Percentiles rank a stretch among this genome's conserved stretches.
These are phyloP conservation scores for Serranus cabrilla DNA, from an alignment of 2,797 vertebrate genomes.

Conservation along the genomic window DNA sequence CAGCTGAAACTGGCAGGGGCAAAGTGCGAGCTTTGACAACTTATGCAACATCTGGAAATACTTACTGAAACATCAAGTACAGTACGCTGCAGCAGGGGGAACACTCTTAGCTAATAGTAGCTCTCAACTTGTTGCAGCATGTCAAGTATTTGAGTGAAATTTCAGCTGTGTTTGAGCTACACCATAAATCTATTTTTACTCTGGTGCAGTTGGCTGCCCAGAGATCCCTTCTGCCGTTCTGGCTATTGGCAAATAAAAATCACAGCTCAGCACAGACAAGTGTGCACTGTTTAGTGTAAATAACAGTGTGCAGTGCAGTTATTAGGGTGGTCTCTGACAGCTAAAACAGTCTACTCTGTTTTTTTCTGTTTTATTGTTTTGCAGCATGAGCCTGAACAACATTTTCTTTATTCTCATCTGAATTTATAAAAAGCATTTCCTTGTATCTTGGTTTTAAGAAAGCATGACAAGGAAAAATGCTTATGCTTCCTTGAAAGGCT, in stretches of 20 bases:
- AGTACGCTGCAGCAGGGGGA: slow-evolving; percentile 42
- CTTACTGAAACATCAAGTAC: slow-evolving; percentile 51
- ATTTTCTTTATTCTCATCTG: slow-evolving; percentile 6
- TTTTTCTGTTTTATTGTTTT: neutral
- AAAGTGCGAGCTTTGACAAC: slow-evolving; percentile 16
- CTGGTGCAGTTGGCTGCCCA: slow-evolving; percentile 47
- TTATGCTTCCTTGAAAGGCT: too few species aligned
- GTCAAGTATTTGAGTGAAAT: slow-evolving; percentile 83
- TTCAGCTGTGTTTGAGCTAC: slow-evolving; percentile 78
- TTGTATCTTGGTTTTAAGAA: slow-evolving; percentile 5
- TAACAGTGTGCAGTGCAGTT: slow-evolving; percentile 5
- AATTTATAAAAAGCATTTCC: slow-evolving; percentile 8
- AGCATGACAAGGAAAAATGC: slow-evolving; percentile 14
- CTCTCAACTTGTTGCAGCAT: slow-evolving; percentile 77
- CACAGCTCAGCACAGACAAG: slow-evolving; percentile 17
- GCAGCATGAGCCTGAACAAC: slow-evolving; percentile 18
- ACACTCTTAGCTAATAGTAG: slow-evolving; percentile 70
- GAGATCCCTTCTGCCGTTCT: slow-evolving; percentile 39
- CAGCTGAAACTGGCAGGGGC: slow-evolving; percentile 8
- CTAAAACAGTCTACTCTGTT: neutral
- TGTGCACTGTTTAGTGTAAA: slow-evolving; percentile 25
- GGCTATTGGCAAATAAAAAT: slow-evolving; percentile 53
- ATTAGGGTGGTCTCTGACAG: neutral
- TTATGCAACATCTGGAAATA: slow-evolving; percentile 65
- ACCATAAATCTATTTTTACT: slow-evolving; percentile 87